These are phyloP conservation scores for Sinodicranocentrus sp. DNA, from an alignment of 2,888 invertebrate species.

Conservation along the genomic window DNA sequence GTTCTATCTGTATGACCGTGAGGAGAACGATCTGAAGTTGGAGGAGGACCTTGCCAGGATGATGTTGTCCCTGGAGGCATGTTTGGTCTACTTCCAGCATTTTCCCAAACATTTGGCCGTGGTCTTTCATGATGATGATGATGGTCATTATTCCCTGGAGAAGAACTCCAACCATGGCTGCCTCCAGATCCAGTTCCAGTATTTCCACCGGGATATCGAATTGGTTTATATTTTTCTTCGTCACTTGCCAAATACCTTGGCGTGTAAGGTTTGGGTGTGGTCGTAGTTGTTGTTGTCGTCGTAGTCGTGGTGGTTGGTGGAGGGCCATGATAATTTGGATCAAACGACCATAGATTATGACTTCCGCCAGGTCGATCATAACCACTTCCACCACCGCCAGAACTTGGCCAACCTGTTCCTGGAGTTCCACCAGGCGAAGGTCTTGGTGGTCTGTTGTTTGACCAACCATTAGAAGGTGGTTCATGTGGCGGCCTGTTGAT, in stretches of 20 bases:
- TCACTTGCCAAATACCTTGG: slow-evolving; percentile 61
- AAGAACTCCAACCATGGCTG: slow-evolving; percentile 9
- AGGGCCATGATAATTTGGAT: slow-evolving; percentile 55
- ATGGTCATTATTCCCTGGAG: slow-evolving; percentile 2
- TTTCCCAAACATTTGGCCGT: slow-evolving; percentile 3
- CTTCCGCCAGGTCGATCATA: slow-evolving; percentile 28
- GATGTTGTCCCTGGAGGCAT: slow-evolving; percentile 41
- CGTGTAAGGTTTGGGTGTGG: slow-evolving; percentile 55
- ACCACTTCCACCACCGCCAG: slow-evolving; percentile 3
- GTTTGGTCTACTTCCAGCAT: background rate
- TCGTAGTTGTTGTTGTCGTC: slow-evolving; percentile 49
- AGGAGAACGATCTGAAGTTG: slow-evolving; percentile 10
- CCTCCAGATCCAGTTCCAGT: background rate
- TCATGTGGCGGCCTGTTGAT: slow-evolving; percentile 28
- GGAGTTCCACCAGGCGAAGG: slow-evolving; percentile 21
- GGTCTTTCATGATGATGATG: background rate
- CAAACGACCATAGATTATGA: slow-evolving; percentile 63
- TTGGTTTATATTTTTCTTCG: slow-evolving; percentile 68
- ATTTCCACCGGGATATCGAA: slow-evolving; percentile 52
- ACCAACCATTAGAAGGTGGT: slow-evolving; percentile 34
- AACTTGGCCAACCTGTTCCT: slow-evolving; percentile 46
- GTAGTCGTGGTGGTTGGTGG: slow-evolving; percentile 59
- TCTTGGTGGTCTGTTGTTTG: background rate
- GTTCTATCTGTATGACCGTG: slow-evolving; percentile 3
- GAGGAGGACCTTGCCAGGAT: slow-evolving; percentile 47